Evolutionary conservation across 2,888 invertebrate species (phyloP).

Genomic region (Rotaria macrura): DNA sequence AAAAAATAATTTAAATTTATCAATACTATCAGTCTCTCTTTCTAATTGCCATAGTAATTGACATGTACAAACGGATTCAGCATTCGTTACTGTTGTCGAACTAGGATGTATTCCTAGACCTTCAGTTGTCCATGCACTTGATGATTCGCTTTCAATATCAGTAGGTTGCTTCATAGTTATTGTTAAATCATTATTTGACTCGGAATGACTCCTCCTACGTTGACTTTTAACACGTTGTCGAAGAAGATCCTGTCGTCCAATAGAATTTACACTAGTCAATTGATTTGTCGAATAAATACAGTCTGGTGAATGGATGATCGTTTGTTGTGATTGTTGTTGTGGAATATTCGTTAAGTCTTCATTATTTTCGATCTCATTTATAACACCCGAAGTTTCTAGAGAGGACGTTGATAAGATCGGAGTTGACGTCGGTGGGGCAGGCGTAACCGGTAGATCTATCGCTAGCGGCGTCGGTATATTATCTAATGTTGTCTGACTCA

Average conservation of each 20-base stretch:
- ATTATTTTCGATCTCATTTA: neutral
- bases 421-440: no score
- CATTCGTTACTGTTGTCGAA: neutral
- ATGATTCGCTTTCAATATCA: slow-evolving; percentile 16
- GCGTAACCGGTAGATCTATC: neutral
- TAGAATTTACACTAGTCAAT: neutral
- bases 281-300: neutral
- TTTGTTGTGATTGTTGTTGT: neutral
- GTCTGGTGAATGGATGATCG: neutral
- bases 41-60: slow-evolving; percentile 8
- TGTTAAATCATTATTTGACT: neutral
- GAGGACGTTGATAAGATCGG: neutral
- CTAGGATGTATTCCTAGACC: neutral
- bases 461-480: neutral
- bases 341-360: neutral
- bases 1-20: slow-evolving; percentile 18
- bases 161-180: neutral
- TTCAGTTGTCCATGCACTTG: neutral
- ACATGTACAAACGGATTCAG: neutral
- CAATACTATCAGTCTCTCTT: slow-evolving; percentile 2
- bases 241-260: neutral
- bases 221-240: neutral
- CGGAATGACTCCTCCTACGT: neutral
- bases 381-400: neutral
- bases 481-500: neutral